Conservation (phyloP, 2,113 vertebrate species). For the Amblyornis subalaris region DNA sequence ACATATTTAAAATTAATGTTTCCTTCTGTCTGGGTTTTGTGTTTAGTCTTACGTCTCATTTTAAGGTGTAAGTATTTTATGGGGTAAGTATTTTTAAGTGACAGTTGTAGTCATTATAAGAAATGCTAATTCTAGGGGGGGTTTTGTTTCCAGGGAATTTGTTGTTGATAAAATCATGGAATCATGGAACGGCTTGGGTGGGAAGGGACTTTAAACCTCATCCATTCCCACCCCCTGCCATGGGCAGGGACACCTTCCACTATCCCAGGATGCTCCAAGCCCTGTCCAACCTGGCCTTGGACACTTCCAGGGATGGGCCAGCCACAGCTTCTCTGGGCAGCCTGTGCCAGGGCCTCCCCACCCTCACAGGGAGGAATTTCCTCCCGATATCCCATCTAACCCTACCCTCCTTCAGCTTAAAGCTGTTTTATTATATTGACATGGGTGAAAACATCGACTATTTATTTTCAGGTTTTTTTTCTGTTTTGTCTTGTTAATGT, state of each 20-base stretch:
- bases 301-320: not conserved
- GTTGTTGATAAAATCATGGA: not conserved
- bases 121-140: not conserved
- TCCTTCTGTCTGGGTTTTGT: not conserved
- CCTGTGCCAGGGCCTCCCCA: not conserved
- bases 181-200: not conserved
- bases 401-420: not conserved
- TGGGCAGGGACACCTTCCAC: not conserved
- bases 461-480: not conserved
- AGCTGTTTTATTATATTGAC: rapidly evolving
- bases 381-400: not conserved
- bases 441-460: not conserved
- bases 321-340: not conserved
- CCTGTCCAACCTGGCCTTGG: not conserved
- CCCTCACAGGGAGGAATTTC: rapidly evolving
- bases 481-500: not conserved
- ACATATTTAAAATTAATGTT: not conserved
- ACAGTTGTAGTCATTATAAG: not conserved
- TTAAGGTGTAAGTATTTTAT: not conserved
- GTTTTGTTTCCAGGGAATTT: not conserved
- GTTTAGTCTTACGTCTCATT: not conserved
- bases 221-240: not conserved
- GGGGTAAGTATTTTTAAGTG: not conserved
- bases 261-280: rapidly evolving
- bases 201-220: not conserved